These are phyloP conservation scores for Pogonocichla stellata DNA, from an alignment of 2,113 vertebrate species.

Conservation along the genomic window DNA sequence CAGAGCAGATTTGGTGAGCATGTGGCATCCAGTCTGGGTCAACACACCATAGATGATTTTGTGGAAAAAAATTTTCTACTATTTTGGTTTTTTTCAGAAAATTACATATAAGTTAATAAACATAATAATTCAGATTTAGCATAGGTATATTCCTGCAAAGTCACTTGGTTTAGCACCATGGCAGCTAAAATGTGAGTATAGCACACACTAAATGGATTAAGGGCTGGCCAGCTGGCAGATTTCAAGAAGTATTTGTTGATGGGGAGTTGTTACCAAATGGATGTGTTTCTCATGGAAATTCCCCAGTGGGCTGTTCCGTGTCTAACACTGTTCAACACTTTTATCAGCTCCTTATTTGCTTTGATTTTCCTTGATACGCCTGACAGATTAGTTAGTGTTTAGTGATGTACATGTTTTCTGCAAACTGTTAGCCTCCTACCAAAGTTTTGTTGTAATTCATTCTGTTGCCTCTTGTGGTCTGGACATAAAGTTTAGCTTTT, in stretches of 20 bases:
- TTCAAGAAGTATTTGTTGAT: neutral
- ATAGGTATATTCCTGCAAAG: neutral
- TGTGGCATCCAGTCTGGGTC: neutral
- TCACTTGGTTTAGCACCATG: neutral
- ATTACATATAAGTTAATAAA: neutral
- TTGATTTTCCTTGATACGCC: neutral
- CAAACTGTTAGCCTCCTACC: neutral
- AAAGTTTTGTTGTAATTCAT: neutral
- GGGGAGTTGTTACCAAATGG: neutral
- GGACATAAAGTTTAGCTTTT: neutral
- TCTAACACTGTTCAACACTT: neutral
- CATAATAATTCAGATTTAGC: neutral
- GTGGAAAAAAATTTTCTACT: neutral
- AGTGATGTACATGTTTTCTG: neutral
- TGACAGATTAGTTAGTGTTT: neutral
- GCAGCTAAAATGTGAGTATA: neutral
- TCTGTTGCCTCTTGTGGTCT: neutral
- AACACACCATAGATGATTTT: neutral
- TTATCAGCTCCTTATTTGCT: neutral
- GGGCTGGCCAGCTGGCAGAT: slow-evolving; percentile 7
- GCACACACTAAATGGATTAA: neutral
- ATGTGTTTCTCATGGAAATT: slow-evolving; percentile 2
- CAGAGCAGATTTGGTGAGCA: neutral
- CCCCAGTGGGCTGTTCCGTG: neutral
- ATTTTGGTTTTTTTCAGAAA: neutral